These are phyloP conservation scores for Patella caerulea DNA, from an alignment of 2,888 invertebrate species.

Conservation along the genomic window DNA sequence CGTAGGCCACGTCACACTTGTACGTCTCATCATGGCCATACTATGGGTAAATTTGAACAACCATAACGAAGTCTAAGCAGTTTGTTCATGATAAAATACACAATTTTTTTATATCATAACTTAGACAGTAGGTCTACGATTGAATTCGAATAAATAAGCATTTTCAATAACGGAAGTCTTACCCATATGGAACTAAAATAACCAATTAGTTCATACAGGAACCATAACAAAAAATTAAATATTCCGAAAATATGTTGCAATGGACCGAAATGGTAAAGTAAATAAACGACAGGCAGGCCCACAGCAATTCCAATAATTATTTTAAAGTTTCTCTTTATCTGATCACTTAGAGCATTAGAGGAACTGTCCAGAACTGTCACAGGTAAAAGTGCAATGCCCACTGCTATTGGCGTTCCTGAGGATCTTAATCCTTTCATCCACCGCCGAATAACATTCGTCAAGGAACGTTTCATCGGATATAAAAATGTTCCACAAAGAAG, in stretches of 20 bases:
- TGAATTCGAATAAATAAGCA: neutral
- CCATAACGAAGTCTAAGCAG: neutral
- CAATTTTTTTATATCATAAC: neutral
- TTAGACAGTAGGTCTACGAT: neutral
- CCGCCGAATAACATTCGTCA: conserved; percentile 82
- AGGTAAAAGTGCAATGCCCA: conserved; percentile 75
- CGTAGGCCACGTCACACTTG: no score
- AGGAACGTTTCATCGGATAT: conserved; percentile 91
- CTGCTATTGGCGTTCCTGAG: conserved; percentile 72
- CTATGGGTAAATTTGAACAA: neutral
- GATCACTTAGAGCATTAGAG: conserved; percentile 82
- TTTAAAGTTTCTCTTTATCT: conserved; percentile 80
- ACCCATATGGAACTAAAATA: conserved; percentile 70
- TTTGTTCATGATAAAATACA: neutral
- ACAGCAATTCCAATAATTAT: conserved; percentile 74
- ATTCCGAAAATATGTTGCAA: conserved; percentile 52
- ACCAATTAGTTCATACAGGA: conserved; percentile 62
- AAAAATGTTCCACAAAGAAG: conserved; percentile 95
- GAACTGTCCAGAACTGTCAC: conserved; percentile 82
- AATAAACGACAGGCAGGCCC: conserved; percentile 74
- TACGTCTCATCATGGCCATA: no score
- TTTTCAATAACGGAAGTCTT: conserved; percentile 34
- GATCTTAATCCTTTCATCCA: conserved; percentile 76
- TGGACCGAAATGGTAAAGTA: conserved; percentile 83
- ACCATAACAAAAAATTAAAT: conserved; percentile 47